Conservation (phyloP, 1,140 invertebrate species). For the Trachymyrmex cornetzi region DNA sequence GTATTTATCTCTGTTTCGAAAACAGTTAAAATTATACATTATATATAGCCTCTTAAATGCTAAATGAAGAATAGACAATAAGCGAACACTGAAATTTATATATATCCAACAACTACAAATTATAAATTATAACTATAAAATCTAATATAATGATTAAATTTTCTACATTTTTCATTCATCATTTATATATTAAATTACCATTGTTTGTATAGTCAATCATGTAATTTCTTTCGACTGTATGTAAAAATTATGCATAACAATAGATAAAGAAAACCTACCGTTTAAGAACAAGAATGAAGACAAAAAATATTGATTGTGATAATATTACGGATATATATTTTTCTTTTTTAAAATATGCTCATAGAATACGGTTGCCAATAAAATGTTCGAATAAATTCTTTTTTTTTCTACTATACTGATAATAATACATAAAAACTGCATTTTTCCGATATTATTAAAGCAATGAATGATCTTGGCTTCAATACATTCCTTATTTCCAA, state of each 20-base stretch:
- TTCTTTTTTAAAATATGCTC: neutral
- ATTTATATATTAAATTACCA: neutral
- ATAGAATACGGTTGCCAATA: neutral
- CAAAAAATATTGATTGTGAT: neutral
- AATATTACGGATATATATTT: neutral
- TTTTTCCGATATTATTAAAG: constrained; percentile 7
- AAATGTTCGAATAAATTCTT: neutral
- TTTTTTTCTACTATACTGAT: neutral
- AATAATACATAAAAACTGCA: neutral
- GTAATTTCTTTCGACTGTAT: neutral
- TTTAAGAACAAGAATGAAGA: neutral
- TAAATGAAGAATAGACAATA: neutral
- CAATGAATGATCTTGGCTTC: neutral
- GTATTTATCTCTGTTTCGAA: neutral
- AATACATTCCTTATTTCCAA: neutral
- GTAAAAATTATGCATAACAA: neutral
- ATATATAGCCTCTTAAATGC: neutral
- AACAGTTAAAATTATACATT: neutral
- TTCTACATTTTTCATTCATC: neutral
- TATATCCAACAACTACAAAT: neutral
- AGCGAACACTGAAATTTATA: neutral
- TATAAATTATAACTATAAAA: neutral
- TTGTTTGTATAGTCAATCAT: neutral
- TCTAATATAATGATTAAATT: neutral
- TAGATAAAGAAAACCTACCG: neutral